These are phyloP conservation scores for Cygnus atratus DNA, from an alignment of 2,113 vertebrate genomes.

Conservation along the genomic window DNA sequence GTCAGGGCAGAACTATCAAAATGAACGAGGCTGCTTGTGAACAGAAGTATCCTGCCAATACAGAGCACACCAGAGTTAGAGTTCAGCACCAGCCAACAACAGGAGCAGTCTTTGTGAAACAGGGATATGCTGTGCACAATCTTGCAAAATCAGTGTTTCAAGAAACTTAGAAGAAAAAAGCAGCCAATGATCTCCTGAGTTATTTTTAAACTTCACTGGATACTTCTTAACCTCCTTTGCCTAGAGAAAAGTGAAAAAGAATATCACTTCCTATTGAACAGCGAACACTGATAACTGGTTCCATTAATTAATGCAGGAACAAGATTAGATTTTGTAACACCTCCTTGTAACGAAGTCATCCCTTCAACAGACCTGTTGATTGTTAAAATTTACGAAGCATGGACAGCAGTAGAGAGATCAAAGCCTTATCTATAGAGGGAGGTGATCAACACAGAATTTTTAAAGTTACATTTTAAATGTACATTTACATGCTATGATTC, in stretches of 20 bases:
- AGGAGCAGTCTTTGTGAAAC: neutral
- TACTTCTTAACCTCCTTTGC: neutral
- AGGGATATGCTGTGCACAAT: neutral
- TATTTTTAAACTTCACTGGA: neutral
- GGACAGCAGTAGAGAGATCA: neutral
- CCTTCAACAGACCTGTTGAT: neutral
- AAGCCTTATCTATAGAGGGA: neutral
- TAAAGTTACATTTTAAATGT: neutral
- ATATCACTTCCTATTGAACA: neutral
- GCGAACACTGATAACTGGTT: rapidly evolving
- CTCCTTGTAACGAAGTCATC: neutral
- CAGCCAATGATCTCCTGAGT: neutral
- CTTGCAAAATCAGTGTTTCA: neutral
- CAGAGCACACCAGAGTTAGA: neutral
- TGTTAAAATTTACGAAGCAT: neutral
- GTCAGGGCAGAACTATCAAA: neutral
- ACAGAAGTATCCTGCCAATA: neutral
- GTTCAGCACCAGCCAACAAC: neutral
- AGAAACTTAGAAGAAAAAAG: neutral
- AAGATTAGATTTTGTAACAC: neutral
- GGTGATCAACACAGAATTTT: neutral
- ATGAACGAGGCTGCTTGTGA: neutral
- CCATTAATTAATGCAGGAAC: neutral
- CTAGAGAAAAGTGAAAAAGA: neutral
- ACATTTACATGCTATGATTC: neutral